phyloP scores from a whole-genome alignment of 1,140 invertebrate genomes.

The Drosophila arawakana region DNA sequence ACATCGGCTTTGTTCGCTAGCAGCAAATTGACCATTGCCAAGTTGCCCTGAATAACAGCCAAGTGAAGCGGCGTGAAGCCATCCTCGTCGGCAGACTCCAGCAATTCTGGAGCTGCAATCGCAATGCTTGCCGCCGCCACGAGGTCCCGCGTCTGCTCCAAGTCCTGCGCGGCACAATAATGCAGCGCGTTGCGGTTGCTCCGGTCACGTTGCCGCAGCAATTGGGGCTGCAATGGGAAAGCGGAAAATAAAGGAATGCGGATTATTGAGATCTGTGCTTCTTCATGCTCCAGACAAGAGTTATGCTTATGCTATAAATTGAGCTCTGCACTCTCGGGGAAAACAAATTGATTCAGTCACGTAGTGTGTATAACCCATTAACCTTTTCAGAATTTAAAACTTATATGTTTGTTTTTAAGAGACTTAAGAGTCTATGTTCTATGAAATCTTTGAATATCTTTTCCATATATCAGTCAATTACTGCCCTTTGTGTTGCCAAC shows the following conservation, averaged over 20 bases:
- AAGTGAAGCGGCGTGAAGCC: slow-evolving; percentile 97
- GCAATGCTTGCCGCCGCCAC: slow-evolving; percentile 87
- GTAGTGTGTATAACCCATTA: not conserved
- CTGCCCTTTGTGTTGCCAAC: not conserved
- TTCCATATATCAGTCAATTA: too few species aligned
- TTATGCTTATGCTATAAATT: slow-evolving; percentile 11
- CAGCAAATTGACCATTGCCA: slow-evolving; percentile 91
- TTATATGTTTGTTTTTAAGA: too few species aligned
- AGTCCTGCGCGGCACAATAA: slow-evolving; percentile 89
- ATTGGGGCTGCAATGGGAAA: slow-evolving; percentile 85
- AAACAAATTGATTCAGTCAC: not conserved
- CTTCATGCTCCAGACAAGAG: not conserved
- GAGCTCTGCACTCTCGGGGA: not conserved
- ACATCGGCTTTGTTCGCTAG: slow-evolving; percentile 94
- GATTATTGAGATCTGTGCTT: slow-evolving; percentile 9
- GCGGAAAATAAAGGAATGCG: not conserved
- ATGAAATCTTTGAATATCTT: too few species aligned
- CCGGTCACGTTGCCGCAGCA: slow-evolving; percentile 89
- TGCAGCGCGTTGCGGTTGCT: slow-evolving; percentile 95
- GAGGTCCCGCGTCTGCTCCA: slow-evolving; percentile 86
- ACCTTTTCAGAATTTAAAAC: too few species aligned
- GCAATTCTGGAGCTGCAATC: slow-evolving; percentile 90
- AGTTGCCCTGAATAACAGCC: slow-evolving; percentile 95
- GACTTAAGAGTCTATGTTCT: too few species aligned
- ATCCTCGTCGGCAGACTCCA: slow-evolving; percentile 94